phyloP scores from a whole-genome alignment of 2,797 vertebrate genomes.

The Erethizon dorsatum region DNA sequence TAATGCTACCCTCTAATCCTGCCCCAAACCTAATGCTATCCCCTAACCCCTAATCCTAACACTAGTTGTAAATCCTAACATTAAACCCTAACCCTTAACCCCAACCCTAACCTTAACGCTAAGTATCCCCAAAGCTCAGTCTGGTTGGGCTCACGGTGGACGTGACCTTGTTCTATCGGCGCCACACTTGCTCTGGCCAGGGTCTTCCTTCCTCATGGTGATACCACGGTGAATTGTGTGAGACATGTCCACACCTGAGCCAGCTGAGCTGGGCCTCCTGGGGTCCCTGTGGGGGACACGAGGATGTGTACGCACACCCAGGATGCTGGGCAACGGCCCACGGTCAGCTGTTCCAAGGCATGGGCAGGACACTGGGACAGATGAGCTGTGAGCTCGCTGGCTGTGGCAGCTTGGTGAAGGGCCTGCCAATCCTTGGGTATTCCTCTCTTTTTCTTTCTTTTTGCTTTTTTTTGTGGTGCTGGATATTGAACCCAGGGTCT shows the following conservation, averaged over 20 bases:
- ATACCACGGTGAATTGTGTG: background rate
- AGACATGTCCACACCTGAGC: background rate
- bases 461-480: background rate
- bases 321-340: background rate
- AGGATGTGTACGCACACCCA: background rate
- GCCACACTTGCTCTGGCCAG: background rate
- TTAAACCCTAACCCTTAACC: background rate
- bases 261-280: background rate
- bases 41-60: background rate
- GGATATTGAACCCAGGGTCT: background rate
- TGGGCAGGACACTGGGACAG: background rate
- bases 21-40: background rate
- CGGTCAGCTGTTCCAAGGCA: background rate
- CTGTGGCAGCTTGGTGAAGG: accelerated
- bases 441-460: background rate
- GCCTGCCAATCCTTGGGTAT: background rate
- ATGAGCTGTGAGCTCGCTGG: background rate
- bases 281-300: background rate
- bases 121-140: background rate
- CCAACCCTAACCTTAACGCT: background rate
- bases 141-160: background rate
- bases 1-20: background rate
- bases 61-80: background rate
- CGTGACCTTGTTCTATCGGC: background rate
- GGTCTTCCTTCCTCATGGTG: background rate